These are phyloP conservation scores for Melanostoma scalare DNA, from an alignment of 2,888 invertebrate species.

Conservation along the genomic window DNA sequence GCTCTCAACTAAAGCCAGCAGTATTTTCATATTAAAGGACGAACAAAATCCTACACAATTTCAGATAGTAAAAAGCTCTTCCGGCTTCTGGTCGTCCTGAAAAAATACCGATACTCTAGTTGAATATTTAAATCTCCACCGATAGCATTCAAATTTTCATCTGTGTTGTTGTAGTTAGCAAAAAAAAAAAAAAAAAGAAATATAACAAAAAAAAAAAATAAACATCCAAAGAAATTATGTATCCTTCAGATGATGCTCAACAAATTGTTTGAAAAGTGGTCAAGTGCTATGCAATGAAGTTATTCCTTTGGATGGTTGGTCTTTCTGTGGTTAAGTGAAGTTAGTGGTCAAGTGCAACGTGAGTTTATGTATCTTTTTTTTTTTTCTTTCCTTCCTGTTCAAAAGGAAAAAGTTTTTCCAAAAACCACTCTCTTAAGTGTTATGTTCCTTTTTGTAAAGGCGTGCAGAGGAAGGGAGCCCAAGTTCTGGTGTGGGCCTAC, in stretches of 20 bases:
- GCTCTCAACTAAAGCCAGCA: conserved; percentile 5
- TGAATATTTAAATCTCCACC: conserved; percentile 39
- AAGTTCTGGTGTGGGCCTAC: conserved; percentile 1
- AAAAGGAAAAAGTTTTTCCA: conserved; percentile 9
- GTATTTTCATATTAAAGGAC: conserved; percentile 55
- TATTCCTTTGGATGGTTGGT: conserved; percentile 27
- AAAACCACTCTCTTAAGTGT: background rate
- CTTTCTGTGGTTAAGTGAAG: conserved; percentile 10
- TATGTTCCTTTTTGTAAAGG: conserved; percentile 23
- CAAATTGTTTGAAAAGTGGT: conserved; percentile 68
- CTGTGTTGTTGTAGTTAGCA: background rate
- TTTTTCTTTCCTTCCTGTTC: conserved; percentile 1
- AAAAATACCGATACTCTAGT: conserved; percentile 56
- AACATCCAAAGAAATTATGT: conserved; percentile 38
- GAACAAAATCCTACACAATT: conserved; percentile 44
- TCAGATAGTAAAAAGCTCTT: conserved; percentile 70
- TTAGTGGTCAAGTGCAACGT: conserved; percentile 56
- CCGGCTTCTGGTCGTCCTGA: conserved; percentile 49
- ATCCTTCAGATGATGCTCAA: conserved; percentile 63
- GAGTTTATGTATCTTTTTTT: conserved; percentile 44
- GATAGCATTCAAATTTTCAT: conserved; percentile 47
- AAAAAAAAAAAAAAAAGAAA: conserved; percentile 14
- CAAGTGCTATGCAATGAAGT: conserved; percentile 45
- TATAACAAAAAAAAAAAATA: conserved; percentile 12
- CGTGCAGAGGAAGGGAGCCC: conserved; percentile 2